Evolutionary conservation across 2,888 invertebrate genomes (phyloP), one percentile per base, ranked within the genome.

Genomic region (Hyposoter dolosus): DNA sequence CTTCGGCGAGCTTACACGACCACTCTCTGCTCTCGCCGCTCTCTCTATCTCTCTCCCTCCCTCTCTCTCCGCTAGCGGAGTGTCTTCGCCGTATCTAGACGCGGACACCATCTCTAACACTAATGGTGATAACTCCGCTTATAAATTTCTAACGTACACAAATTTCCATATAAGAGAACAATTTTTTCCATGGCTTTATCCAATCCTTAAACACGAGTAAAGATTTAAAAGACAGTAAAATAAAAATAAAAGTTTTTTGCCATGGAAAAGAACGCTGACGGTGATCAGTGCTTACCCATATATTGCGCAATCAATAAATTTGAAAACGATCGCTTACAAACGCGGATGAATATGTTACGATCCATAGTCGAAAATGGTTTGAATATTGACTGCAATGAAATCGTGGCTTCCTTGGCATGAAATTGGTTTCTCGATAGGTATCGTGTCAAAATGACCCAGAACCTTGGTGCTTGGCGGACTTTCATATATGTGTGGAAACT

Each of bases 1-100:
- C 80, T 81, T 77, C 71, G 85, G 77, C 80, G 79, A 86, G 90
- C 89, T 90, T 90, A 89, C 87, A 78, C 69, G 87, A 88, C 66
- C 83, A 65, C 78, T 72, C 75, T 68, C 56, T n/a, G n/a, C n/a
- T 68, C 66, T 32, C 40, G 40, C 10, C 47, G 66, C 66, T 19
- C 53, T 56, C 53, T 23, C 53, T 56, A 19, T 19, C 53, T 53
- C 19, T n/a, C 53, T n/a, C n/a, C n/a, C 50, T 23, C 10, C 12
- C 56, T 23, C 23, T 56, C 56, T 56, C 56, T 12, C 60, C 15
- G 6, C 28, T 60, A 12, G 28, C 28, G 12, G 15, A 60, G 60
- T 60, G 28, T 23, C 60, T 60, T 68, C 6, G 28, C 71, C 79
- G 50, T 66, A 60, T 78, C 43, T n/a, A 43, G 23, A 43, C n/a